Percentiles rank a stretch among this genome's conserved stretches.
These are phyloP conservation scores for Aurelia sp. DNA, from an alignment of 30 jellyfish, hydroid and myxozoan genomes.

Conservation along the genomic window DNA sequence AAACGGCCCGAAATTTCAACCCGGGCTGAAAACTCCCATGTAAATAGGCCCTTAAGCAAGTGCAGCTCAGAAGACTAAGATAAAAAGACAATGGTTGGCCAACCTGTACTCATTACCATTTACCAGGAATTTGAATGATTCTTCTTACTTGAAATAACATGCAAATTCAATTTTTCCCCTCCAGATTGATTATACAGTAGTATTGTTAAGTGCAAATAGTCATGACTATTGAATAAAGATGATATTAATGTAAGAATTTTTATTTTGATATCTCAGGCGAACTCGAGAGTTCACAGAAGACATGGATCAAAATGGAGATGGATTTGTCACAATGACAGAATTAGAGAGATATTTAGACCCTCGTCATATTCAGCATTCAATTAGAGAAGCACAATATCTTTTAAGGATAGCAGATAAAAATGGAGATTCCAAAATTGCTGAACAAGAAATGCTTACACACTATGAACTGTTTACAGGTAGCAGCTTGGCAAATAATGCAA, in stretches of 20 bases:
- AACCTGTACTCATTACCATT: too few species aligned
- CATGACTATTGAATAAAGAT: too few species aligned
- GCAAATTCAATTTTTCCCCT: too few species aligned
- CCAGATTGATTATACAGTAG: too few species aligned
- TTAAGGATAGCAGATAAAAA: conserved; percentile 79
- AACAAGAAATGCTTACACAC: conserved; percentile 85
- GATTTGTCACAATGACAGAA: conserved; percentile 80
- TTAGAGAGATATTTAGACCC: conserved; percentile 83
- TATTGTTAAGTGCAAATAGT: too few species aligned
- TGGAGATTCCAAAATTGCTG: conserved; percentile 71
- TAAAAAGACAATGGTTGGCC: too few species aligned
- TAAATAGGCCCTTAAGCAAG: too few species aligned
- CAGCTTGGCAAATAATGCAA: conserved; percentile 79
- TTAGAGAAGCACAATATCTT: conserved; percentile 82
- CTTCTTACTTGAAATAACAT: too few species aligned
- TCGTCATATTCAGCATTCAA: conserved; percentile 84
- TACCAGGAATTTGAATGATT: too few species aligned
- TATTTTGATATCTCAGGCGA: conserved; percentile 35
- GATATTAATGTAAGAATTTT: not conserved
- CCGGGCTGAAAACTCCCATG: too few species aligned
- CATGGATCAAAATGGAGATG: conserved; percentile 90
- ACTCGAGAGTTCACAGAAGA: conserved; percentile 84
- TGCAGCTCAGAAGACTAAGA: too few species aligned
- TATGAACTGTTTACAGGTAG: conserved; percentile 91
- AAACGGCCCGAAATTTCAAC: too few species aligned